phyloP scores from a whole-genome alignment of 2,797 vertebrate genomes.

The Crotalus adamanteus region DNA sequence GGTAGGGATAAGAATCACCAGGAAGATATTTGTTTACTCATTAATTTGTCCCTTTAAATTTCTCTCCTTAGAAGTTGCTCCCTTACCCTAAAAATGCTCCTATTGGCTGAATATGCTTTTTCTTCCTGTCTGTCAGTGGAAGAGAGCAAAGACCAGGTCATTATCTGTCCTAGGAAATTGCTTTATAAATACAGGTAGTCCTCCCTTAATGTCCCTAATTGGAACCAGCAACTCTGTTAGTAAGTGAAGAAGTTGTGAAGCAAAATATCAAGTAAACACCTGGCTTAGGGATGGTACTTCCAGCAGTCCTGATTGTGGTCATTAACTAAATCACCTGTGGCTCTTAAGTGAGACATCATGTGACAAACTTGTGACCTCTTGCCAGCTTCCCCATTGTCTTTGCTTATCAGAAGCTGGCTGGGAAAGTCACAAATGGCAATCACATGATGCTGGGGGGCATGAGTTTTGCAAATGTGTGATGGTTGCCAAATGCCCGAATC shows the following conservation, averaged over 20 bases:
- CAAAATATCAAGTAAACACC: neutral
- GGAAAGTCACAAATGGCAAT: neutral
- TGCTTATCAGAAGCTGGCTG: neutral
- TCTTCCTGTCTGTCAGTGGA: neutral
- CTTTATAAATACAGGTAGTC: neutral
- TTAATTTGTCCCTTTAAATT: neutral
- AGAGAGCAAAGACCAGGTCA: neutral
- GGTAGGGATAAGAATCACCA: neutral
- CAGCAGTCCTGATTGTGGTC: neutral
- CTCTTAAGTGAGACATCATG: neutral
- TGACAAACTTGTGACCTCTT: neutral
- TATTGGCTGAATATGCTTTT: neutral
- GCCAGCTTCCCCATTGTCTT: neutral
- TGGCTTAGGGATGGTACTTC: neutral
- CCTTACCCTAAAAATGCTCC: neutral
- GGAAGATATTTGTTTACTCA: neutral
- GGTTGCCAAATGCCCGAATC: neutral
- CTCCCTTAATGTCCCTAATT: neutral
- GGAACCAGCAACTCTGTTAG: neutral
- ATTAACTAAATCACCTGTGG: neutral
- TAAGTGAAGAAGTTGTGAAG: neutral
- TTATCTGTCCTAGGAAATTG: neutral
- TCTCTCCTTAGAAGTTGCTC: neutral
- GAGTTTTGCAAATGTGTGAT: neutral
- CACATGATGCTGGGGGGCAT: neutral